These are phyloP conservation scores for Bugulina stolonifera DNA, from an alignment of 2,888 invertebrate species.

Conservation along the genomic window DNA sequence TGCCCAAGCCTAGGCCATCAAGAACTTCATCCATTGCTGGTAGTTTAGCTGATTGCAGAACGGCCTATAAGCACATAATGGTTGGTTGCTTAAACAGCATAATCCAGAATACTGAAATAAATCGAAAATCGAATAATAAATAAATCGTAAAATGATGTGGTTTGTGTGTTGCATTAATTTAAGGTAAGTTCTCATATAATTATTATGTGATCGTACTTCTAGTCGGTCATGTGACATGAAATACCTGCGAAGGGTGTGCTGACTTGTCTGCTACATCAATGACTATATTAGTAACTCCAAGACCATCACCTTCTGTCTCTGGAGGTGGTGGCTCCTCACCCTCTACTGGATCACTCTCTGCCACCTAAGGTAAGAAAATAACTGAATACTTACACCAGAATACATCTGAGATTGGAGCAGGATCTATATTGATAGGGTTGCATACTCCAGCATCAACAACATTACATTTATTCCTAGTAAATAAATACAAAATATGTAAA, in stretches of 20 bases:
- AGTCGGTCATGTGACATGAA: no score
- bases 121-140: no score
- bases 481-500: no score
- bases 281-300: constrained; percentile 46
- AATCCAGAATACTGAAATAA: no score
- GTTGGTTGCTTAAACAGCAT: no score
- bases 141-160: background rate
- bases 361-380: constrained; percentile 30
- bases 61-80: background rate
- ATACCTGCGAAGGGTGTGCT: constrained; percentile 31
- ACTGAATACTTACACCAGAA: no score
- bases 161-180: background rate
- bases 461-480: no score
- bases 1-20: constrained; percentile 53
- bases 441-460: no score
- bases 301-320: constrained; percentile 37
- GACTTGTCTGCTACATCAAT: constrained; percentile 42
- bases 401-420: no score
- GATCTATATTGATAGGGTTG: no score
- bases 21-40: constrained; percentile 39
- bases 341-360: constrained; percentile 33
- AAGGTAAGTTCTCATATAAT: no score
- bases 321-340: constrained; percentile 36
- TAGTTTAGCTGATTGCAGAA: constrained; percentile 24
- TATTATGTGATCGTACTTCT: no score